Evolutionary conservation across 2,888 invertebrate genomes (phyloP).

Genomic region (Gasteruption jaculator): DNA sequence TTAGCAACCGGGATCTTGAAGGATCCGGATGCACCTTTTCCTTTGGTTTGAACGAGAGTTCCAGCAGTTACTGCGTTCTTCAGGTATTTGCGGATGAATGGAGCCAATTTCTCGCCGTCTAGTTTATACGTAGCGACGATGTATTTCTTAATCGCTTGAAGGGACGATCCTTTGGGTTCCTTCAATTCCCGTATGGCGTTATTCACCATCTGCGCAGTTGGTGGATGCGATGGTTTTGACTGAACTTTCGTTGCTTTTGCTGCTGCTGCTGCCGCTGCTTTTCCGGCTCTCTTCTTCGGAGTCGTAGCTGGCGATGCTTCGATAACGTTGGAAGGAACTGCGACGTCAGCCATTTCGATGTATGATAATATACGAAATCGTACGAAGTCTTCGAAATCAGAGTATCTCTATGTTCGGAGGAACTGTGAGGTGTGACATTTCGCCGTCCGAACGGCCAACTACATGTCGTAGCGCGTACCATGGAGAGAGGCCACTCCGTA

Average conservation of each 20-base stretch:
- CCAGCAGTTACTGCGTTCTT: constrained; percentile 57
- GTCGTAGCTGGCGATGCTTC: neutral
- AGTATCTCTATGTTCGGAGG: no score
- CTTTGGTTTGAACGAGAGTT: constrained; percentile 54
- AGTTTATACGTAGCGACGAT: constrained; percentile 59
- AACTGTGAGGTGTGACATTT: no score
- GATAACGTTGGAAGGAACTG: no score
- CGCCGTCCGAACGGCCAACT: no score
- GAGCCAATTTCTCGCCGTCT: constrained; percentile 57
- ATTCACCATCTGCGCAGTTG: constrained; percentile 57
- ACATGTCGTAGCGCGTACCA: constrained; percentile 41
- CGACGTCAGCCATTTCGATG: neutral
- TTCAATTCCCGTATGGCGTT: constrained; percentile 55
- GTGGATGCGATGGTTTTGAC: constrained; percentile 53
- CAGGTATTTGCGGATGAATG: constrained; percentile 60
- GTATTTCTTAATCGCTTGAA: constrained; percentile 62
- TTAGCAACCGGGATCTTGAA: no score
- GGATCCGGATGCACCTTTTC: constrained; percentile 55
- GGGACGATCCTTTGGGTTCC: constrained; percentile 59
- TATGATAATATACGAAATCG: constrained; percentile 19
- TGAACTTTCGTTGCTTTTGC: constrained; percentile 42
- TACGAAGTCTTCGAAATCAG: no score
- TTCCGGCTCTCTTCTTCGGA: no score
- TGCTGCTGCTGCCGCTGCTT: no score
- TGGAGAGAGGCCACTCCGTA: constrained; percentile 32